Conservation (phyloP, 2,113 vertebrate species). For the Eurypyga helias region DNA sequence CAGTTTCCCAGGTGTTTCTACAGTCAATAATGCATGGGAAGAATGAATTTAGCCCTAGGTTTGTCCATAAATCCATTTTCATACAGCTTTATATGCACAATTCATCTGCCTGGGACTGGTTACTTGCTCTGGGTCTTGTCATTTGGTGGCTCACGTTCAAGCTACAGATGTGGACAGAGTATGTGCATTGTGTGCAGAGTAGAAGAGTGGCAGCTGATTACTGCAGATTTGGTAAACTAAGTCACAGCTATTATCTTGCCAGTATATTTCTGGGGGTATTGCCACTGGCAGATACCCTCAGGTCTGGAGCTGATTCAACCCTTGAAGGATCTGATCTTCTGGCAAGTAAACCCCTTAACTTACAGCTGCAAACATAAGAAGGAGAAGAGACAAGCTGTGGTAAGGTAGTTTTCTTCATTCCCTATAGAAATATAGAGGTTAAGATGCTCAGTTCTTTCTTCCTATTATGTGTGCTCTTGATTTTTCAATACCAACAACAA, state of each 20-base stretch:
- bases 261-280: neutral
- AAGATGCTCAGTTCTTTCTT: neutral
- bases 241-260: neutral
- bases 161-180: neutral
- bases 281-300: neutral
- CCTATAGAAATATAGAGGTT: neutral
- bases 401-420: neutral
- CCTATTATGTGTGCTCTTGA: neutral
- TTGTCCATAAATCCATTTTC: neutral
- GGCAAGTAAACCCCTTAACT: neutral
- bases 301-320: neutral
- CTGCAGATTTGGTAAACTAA: neutral
- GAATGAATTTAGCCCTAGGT: neutral
- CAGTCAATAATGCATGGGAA: neutral
- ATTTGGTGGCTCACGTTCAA: neutral
- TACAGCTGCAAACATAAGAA: neutral
- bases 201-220: neutral
- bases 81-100: neutral
- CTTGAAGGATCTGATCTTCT: neutral
- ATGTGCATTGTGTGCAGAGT: neutral
- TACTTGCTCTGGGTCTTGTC: neutral
- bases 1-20: neutral
- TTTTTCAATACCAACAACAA: neutral
- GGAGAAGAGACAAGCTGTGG: neutral
- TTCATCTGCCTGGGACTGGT: neutral